Evolutionary conservation across 2,888 invertebrate genomes (phyloP).

Genomic region (Sclerodermus sp.): DNA sequence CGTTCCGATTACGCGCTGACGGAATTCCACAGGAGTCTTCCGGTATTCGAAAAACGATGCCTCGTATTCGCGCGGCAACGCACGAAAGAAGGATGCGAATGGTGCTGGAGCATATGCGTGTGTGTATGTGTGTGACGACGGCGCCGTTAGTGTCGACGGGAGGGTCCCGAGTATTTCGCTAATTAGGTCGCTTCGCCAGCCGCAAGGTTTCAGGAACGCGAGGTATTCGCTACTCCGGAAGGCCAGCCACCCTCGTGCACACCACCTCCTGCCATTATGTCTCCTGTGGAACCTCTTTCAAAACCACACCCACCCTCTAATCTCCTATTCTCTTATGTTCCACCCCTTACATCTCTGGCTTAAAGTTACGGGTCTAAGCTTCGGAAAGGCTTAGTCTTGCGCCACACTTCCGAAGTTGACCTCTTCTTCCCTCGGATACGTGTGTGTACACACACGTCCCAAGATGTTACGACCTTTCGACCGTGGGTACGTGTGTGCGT

Average conservation of each 20-base stretch:
- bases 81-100: conserved; percentile 17
- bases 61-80: conserved; percentile 29
- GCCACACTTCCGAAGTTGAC: too few species aligned
- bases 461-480: too few species aligned
- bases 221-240: conserved; percentile 43
- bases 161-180: conserved; percentile 43
- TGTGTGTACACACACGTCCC: too few species aligned
- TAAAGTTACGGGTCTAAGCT: too few species aligned
- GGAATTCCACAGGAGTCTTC: conserved; percentile 42
- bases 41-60: conserved; percentile 45
- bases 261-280: not conserved
- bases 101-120: conserved; percentile 5
- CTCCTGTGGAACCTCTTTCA: too few species aligned
- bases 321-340: too few species aligned
- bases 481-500: too few species aligned
- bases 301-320: too few species aligned
- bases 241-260: not conserved
- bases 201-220: conserved; percentile 47
- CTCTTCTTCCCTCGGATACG: too few species aligned
- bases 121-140: conserved; percentile 2
- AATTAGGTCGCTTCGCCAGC: conserved; percentile 49
- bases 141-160: conserved; percentile 4
- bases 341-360: too few species aligned
- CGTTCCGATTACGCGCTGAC: conserved; percentile 32
- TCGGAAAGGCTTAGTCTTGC: too few species aligned